Evolutionary conservation across 2,888 invertebrate species (phyloP).

Genomic region (Macrosiphum euphorbiae): DNA sequence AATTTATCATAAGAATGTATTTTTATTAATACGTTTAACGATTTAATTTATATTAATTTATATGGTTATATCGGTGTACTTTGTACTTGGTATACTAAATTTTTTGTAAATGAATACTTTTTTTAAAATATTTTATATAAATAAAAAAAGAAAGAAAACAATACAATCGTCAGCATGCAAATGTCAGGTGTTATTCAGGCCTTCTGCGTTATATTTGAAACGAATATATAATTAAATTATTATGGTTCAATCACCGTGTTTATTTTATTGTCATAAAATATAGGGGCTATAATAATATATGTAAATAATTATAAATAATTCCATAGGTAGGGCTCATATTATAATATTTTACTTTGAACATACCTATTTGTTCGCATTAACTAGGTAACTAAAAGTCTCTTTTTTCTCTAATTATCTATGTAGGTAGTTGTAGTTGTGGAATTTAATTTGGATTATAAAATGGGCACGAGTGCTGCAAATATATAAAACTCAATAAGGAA

Average conservation of each 20-base stretch:
- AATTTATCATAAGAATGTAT: neutral
- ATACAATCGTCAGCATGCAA: neutral
- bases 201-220: neutral
- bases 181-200: neutral
- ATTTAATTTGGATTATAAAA: neutral
- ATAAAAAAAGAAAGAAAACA: neutral
- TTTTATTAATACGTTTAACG: neutral
- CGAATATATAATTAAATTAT: neutral
- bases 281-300: no score
- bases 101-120: neutral
- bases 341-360: neutral
- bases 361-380: neutral
- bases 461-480: rapidly evolving
- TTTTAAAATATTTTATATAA: neutral
- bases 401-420: neutral
- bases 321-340: neutral
- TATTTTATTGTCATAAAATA: neutral
- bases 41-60: neutral
- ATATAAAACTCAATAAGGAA: neutral
- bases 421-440: neutral
- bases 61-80: neutral
- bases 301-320: no score
- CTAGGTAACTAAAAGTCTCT: neutral
- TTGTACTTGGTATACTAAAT: neutral
- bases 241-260: neutral